Conservation (phyloP, 2,888 invertebrate species). For the Drosophila eohydei region DNA sequence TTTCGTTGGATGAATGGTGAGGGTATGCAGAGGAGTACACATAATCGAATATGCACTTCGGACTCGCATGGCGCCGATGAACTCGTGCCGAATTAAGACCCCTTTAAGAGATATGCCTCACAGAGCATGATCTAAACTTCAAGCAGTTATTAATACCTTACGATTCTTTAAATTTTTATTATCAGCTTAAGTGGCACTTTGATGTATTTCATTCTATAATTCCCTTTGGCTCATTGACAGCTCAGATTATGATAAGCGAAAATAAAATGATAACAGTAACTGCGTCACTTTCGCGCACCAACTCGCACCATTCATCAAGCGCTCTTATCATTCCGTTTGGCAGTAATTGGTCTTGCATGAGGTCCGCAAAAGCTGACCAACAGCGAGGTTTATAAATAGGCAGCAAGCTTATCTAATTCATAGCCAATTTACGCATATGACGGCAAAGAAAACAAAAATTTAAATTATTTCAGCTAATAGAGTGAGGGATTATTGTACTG, state of each 20-base stretch:
- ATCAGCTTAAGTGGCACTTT: constrained; percentile 28
- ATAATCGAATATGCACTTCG: constrained; percentile 19
- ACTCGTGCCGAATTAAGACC: too few species aligned
- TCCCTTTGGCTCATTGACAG: constrained; percentile 21
- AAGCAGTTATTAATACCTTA: neutral
- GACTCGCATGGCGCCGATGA: neutral
- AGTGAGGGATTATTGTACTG: neutral
- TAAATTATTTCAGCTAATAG: neutral
- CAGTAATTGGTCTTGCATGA: neutral
- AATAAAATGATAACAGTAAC: neutral
- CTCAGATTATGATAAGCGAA: constrained; percentile 22
- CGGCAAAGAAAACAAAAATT: neutral
- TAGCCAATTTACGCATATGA: neutral
- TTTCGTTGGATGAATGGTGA: constrained; percentile 12
- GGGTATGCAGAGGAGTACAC: constrained; percentile 21
- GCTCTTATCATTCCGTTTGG: neutral
- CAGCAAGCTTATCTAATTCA: neutral
- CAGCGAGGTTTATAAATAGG: neutral
- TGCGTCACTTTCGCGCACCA: constrained; percentile 11
- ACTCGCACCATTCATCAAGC: constrained; percentile 2
- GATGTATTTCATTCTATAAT: neutral
- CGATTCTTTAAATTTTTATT: neutral
- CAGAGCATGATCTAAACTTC: neutral
- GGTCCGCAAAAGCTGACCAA: neutral
- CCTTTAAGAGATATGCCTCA: neutral